Evolutionary conservation across 2,797 vertebrate species (phyloP), one percentile per base, ranked within the genome.

Genomic region (Cuculus canorus): DNA sequence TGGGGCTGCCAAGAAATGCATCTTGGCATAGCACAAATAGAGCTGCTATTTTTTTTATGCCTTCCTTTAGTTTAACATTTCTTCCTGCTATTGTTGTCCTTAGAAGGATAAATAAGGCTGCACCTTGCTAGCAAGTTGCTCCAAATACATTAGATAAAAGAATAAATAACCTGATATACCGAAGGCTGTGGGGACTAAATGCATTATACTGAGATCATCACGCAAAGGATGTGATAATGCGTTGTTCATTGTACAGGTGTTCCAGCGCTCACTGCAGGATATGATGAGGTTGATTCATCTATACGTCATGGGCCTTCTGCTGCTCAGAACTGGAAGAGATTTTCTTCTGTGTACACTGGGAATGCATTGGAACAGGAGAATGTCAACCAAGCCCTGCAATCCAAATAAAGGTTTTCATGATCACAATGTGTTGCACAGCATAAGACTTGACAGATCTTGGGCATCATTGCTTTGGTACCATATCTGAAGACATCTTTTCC

Each of bases 1-100:
- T 28, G 80, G 56, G n/a, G 79, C 93, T 95, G 94, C 95, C 92
- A 96, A 96, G 95, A 95, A 93, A 68, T 12, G 43, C 70, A 85
- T 84, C 77, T 82, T 33, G 1, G 80, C 82, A 24, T 4, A 59
- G 95, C 80, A 69, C 92, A 95, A 95, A 94, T 90, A 95, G 71
- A 95, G 72, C 85, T 92, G 87, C 81, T 91, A 43, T 84, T 89
- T 94, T 90, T 80, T 70, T 81, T 64, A 48, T 77, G 64, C 61
- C 43, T 95, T 87, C 86, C 64, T 91, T 77, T 84, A 60, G 80
- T 86, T 96, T 90, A 95, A 88, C 68, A 68, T 93, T 84, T 88
- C 71, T 85, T 70, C 59, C 61, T 68, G 65, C 64, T 95, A 64
- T 72, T 94, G 86, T 90, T 92, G 60, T 91, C 68, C 63, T 61